Conservation (phyloP, 2,888 invertebrate genomes). For the Prosapia bicincta region DNA sequence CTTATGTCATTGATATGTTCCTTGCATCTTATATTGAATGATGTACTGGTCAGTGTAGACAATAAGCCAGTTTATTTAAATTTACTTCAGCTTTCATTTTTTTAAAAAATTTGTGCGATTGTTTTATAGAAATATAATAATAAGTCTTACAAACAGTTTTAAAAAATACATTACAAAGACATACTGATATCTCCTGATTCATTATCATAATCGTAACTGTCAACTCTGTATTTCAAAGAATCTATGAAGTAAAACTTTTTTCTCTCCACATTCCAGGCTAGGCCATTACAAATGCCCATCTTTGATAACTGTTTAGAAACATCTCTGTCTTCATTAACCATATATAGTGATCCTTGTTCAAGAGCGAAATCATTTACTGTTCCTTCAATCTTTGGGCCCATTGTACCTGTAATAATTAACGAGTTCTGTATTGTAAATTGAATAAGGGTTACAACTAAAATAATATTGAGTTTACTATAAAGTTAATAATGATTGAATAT, state of each 20-base stretch:
- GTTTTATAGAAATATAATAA: too few species aligned
- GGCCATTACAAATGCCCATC: slow-evolving; percentile 70
- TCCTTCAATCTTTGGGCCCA: slow-evolving; percentile 53
- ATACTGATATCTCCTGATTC: slow-evolving; percentile 61
- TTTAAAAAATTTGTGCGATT: too few species aligned
- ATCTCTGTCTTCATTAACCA: slow-evolving; percentile 29
- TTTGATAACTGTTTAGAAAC: slow-evolving; percentile 43
- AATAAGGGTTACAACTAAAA: too few species aligned
- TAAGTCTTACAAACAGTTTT: too few species aligned
- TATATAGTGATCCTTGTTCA: slow-evolving; percentile 51
- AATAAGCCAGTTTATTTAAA: too few species aligned
- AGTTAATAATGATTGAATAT: too few species aligned
- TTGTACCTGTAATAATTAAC: slow-evolving; percentile 50
- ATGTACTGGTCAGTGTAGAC: too few species aligned
- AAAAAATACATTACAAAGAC: slow-evolving; percentile 40
- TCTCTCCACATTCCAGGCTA: slow-evolving; percentile 67
- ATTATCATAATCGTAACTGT: slow-evolving; percentile 70
- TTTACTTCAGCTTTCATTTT: too few species aligned
- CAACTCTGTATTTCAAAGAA: slow-evolving; percentile 46
- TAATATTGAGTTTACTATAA: too few species aligned
- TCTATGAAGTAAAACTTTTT: slow-evolving; percentile 60
- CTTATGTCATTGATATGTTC: too few species aligned
- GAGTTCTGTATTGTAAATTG: too few species aligned
- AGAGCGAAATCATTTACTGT: slow-evolving; percentile 49
- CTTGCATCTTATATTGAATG: too few species aligned